Percentiles rank a stretch among this genome's conserved stretches.
Evolutionary conservation across 2,797 vertebrate species (phyloP).

Genomic region (Eremophila alpestris): DNA sequence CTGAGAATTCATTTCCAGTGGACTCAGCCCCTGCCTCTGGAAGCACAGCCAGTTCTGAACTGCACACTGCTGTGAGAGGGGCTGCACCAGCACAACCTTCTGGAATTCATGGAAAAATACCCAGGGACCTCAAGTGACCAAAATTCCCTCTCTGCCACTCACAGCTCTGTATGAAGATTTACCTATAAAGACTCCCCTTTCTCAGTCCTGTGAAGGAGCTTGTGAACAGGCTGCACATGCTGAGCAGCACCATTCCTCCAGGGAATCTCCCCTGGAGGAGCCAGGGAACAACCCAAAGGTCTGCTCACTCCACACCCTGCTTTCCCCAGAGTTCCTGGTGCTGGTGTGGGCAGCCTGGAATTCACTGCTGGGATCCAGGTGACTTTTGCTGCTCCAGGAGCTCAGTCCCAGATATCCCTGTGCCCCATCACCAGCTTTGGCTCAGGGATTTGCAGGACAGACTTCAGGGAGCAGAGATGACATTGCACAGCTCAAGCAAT

Average conservation of each 20-base stretch:
- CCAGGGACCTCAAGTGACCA: background rate
- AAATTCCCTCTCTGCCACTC: background rate
- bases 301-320: background rate
- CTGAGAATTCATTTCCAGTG: background rate
- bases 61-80: background rate
- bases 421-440: background rate
- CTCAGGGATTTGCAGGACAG: background rate
- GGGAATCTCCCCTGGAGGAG: background rate
- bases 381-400: background rate
- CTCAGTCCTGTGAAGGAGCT: background rate
- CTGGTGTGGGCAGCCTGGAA: background rate
- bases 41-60: background rate
- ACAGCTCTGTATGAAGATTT: background rate
- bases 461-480: background rate
- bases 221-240: fast-evolving
- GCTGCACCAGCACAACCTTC: background rate
- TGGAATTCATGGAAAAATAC: background rate
- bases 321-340: background rate
- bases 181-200: background rate
- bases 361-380: too few species aligned
- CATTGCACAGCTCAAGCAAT: background rate
- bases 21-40: background rate
- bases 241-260: background rate
- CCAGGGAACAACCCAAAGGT: background rate
- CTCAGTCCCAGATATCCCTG: fast-evolving